Conservation (phyloP, 2,113 vertebrate species). For the Cephalopholis sonnerati region DNA sequence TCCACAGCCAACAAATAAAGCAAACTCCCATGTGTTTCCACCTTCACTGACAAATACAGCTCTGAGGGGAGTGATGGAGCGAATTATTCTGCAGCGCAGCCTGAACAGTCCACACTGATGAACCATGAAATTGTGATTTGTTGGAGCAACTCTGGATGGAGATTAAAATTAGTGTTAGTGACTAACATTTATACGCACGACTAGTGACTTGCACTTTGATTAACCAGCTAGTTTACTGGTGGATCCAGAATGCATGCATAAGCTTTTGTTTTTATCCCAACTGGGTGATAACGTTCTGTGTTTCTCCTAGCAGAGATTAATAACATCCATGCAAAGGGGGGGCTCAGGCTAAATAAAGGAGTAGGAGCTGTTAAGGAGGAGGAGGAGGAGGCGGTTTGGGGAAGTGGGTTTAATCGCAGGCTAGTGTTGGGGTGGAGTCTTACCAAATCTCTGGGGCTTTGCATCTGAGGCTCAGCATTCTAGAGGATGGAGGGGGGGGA, state of each 20-base stretch:
- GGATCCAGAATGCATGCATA: background rate
- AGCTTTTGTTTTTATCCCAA: conserved; percentile 17
- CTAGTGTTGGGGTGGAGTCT: conserved; percentile 61
- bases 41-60: conserved; percentile 31
- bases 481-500: conserved; percentile 60
- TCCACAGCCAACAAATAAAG: conserved; percentile 43
- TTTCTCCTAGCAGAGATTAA: conserved; percentile 19
- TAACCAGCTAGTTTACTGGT: conserved; percentile 30
- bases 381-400: background rate
- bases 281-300: conserved; percentile 1
- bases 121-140: conserved; percentile 56
- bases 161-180: conserved; percentile 41
- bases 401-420: conserved; percentile 26
- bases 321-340: conserved; percentile 2
- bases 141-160: conserved; percentile 38
- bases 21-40: conserved; percentile 25
- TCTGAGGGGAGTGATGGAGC: conserved; percentile 51
- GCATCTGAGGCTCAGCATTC: conserved; percentile 77
- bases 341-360: conserved; percentile 11
- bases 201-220: conserved; percentile 35
- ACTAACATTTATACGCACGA: conserved; percentile 30
- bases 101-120: conserved; percentile 29
- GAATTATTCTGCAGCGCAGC: conserved; percentile 42
- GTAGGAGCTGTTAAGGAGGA: conserved; percentile 5
- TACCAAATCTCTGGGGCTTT: conserved; percentile 80